phyloP scores from a whole-genome alignment of 2,113 vertebrate species.

The Poeciliopsis turrubarensis region DNA sequence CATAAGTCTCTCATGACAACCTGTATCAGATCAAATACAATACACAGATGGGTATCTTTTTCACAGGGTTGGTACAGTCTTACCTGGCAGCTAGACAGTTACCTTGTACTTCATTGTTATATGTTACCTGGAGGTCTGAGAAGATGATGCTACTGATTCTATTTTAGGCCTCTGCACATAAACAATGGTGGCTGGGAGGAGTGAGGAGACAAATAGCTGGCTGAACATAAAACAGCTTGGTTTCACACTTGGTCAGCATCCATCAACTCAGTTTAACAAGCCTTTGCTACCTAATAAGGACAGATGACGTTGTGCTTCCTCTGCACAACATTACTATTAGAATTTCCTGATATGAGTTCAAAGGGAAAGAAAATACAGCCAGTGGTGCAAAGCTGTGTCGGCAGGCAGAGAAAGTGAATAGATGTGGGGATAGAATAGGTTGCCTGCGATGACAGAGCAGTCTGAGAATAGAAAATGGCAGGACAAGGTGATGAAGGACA shows the following conservation, averaged over 20 bases:
- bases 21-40: conserved; percentile 30
- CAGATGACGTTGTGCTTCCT: conserved; percentile 24
- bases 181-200: conserved; percentile 14
- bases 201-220: conserved; percentile 24
- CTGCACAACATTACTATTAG: conserved; percentile 14
- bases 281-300: conserved; percentile 43
- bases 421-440: conserved; percentile 24
- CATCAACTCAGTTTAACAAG: conserved; percentile 33
- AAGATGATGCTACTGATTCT: conserved; percentile 59
- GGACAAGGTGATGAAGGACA: conserved; percentile 59
- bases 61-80: background rate
- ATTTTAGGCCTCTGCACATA: conserved; percentile 51
- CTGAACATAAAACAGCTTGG: conserved; percentile 43
- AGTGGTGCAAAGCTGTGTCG: conserved; percentile 24
- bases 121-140: conserved; percentile 23
- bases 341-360: conserved; percentile 18
- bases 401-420: conserved; percentile 19
- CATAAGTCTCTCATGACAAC: conserved; percentile 8
- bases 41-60: background rate
- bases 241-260: conserved; percentile 39
- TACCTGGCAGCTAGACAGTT: conserved; percentile 7
- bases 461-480: conserved; percentile 58
- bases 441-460: conserved; percentile 46
- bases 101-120: conserved; percentile 8
- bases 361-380: conserved; percentile 10